Conservation (phyloP, 2,888 invertebrate species). For the Lamellibrachia columna region DNA sequence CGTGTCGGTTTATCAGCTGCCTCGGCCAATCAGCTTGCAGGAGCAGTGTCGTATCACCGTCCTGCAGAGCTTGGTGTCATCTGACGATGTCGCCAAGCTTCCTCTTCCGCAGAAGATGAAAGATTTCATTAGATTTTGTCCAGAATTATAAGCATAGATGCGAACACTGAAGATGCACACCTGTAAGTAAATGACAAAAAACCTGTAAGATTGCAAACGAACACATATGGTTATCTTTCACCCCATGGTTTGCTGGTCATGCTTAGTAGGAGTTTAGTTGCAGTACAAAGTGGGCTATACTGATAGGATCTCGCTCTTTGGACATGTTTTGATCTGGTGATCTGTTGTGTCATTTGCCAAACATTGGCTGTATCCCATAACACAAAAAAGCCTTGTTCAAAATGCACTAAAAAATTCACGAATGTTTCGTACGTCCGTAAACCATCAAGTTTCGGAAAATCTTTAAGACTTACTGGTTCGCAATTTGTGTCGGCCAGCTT, state of each 20-base stretch:
- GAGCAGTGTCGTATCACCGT: conserved; percentile 42
- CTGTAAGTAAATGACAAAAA: not conserved
- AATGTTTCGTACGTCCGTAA: too few relatives aligned
- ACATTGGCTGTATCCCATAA: not conserved
- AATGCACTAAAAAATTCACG: not conserved
- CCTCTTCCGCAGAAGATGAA: conserved; percentile 37
- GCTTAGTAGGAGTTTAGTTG: too few relatives aligned
- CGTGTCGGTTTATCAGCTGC: conserved; percentile 43
- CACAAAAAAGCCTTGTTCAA: not conserved
- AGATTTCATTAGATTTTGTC: conserved; percentile 35
- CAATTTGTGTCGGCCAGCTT: not conserved
- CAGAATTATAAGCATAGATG: conserved; percentile 21
- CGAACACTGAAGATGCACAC: not conserved
- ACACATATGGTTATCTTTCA: not conserved
- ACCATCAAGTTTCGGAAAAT: too few relatives aligned
- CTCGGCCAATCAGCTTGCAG: conserved; percentile 37
- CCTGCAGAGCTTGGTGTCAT: conserved; percentile 33
- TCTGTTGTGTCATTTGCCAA: not conserved
- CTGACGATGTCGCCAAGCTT: conserved; percentile 29
- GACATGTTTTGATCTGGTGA: not conserved
- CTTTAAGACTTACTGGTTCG: not conserved
- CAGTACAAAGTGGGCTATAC: too few relatives aligned
- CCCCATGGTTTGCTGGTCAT: too few relatives aligned
- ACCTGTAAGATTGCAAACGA: not conserved
- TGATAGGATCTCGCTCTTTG: too few relatives aligned